Evolutionary conservation across 2,888 invertebrate genomes (phyloP).

Genomic region (Hypsopygia costalis): DNA sequence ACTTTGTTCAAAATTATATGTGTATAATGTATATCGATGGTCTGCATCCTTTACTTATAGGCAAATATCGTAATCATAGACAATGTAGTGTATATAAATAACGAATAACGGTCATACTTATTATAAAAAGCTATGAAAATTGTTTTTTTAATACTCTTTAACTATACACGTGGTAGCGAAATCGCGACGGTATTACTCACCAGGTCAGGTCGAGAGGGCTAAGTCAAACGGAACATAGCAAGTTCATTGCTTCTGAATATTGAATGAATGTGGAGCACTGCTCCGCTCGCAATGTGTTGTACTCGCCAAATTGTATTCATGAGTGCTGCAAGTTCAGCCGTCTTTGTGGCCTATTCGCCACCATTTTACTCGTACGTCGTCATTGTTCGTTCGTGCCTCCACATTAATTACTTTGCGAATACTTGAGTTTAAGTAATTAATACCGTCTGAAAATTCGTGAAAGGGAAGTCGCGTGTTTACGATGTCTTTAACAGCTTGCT

Average conservation of each 20-base stretch:
- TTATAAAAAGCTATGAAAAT: no score
- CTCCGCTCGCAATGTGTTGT: conserved; percentile 41
- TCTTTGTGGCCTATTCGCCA: neutral
- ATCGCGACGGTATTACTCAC: conserved; percentile 20
- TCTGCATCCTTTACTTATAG: no score
- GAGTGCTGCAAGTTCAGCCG: conserved; percentile 19
- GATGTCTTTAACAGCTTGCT: neutral
- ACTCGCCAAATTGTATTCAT: conserved; percentile 48
- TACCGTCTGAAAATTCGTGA: conserved; percentile 14
- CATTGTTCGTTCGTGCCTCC: conserved; percentile 4
- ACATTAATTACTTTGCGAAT: conserved; percentile 35
- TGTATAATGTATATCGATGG: no score
- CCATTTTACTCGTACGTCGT: neutral
- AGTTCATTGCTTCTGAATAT: conserved; percentile 47
- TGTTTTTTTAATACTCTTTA: no score
- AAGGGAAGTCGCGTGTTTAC: conserved; percentile 16
- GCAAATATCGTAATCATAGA: no score
- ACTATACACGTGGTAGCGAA: conserved; percentile 8
- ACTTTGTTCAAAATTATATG: no score
- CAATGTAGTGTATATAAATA: no score
- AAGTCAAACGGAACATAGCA: conserved; percentile 33
- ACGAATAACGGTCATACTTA: no score
- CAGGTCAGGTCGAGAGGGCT: conserved; percentile 35
- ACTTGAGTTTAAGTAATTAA: conserved; percentile 28
- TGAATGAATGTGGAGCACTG: conserved; percentile 33